A percentile compares a stretch with the other conserved stretches of the same genome.
Evolutionary conservation across 2,113 vertebrate species (phyloP).

Genomic region (Antechinus stuartii): DNA sequence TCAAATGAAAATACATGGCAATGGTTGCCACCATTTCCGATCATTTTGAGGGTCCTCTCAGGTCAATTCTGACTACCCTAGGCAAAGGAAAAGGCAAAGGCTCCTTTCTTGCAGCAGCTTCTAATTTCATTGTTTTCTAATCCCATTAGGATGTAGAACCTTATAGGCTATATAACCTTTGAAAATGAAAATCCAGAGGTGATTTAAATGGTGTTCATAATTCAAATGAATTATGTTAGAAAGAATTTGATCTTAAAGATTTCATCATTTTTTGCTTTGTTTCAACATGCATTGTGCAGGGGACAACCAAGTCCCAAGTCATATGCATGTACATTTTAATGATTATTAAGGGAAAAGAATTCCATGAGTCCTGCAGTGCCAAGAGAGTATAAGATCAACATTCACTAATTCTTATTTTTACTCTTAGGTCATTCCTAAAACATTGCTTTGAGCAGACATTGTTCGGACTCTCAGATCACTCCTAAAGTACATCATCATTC

Average conservation of each 20-base stretch:
- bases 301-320: not conserved
- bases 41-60: not conserved
- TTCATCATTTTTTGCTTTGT: not conserved
- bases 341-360: not conserved
- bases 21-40: not conserved
- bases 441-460: not conserved
- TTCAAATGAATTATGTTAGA: not conserved
- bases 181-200: not conserved
- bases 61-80: not conserved
- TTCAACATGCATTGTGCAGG: not conserved
- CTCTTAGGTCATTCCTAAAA: not conserved
- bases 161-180: not conserved
- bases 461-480: not conserved
- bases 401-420: not conserved
- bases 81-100: too few species aligned
- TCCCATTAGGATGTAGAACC: not conserved
- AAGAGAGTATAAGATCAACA: not conserved
- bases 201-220: not conserved
- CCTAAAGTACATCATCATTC: not conserved
- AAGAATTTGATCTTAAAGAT: not conserved
- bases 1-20: not conserved
- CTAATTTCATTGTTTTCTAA: not conserved
- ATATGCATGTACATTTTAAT: not conserved
- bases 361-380: not conserved
- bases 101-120: not conserved